These are phyloP conservation scores for Furcula furcula DNA, from an alignment of 2,888 invertebrate species.

Conservation along the genomic window DNA sequence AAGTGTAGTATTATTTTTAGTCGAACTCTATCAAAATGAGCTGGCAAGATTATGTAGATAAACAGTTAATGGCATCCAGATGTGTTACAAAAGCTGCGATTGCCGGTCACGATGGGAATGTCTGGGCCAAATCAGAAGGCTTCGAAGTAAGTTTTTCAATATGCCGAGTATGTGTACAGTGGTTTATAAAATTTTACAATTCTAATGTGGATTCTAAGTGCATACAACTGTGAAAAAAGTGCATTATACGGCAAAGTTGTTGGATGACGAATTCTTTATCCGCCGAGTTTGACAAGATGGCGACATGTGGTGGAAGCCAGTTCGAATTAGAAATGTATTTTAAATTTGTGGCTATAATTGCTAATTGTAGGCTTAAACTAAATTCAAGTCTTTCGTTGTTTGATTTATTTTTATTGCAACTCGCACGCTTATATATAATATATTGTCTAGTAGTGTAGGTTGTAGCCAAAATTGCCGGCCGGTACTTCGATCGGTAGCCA, in stretches of 20 bases:
- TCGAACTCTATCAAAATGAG: conserved; percentile 88
- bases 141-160: conserved; percentile 92
- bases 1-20: conserved; percentile 79
- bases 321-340: conserved; percentile 47
- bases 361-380: no score
- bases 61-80: conserved; percentile 96
- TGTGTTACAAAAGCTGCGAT: conserved; percentile 97
- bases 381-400: no score
- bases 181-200: conserved; percentile 30
- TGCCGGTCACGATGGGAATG: conserved; percentile 96
- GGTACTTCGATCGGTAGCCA: no score
- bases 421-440: no score
- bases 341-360: no score
- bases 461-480: conserved; percentile 1
- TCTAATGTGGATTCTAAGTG: conserved; percentile 39
- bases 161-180: conserved; percentile 55
- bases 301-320: conserved; percentile 74
- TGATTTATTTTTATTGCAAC: no score
- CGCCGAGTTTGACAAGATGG: conserved; percentile 79
- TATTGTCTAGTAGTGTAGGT: background rate
- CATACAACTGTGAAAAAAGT: conserved; percentile 37
- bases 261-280: conserved; percentile 67
- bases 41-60: conserved; percentile 99
- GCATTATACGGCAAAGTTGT: conserved; percentile 32
- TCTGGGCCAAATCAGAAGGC: conserved; percentile 96